Evolutionary conservation across 92 coral and sea anemone genomes (phyloP).

Genomic region (Epizoanthus fatuus): DNA sequence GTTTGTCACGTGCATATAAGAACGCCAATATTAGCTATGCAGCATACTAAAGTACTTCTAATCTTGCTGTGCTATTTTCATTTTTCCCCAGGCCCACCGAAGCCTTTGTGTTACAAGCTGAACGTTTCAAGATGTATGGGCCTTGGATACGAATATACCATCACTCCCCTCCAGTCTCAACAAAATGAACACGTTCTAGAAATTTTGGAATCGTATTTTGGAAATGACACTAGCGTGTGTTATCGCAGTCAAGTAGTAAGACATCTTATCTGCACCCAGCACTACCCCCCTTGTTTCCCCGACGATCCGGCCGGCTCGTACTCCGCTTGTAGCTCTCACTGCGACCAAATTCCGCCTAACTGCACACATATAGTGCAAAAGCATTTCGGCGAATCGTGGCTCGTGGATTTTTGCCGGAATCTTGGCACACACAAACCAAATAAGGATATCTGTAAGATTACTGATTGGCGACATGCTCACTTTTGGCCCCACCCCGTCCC

Average conservation of each 20-base stretch:
- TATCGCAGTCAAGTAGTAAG: background rate
- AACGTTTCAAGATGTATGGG: conserved; percentile 60
- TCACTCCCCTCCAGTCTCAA: background rate
- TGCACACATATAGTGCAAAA: conserved; percentile 27
- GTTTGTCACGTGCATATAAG: too few relatives aligned
- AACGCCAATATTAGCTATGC: too few relatives aligned
- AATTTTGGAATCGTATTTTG: background rate
- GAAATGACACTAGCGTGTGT: background rate
- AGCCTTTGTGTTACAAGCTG: conserved; percentile 64
- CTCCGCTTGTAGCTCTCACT: conserved; percentile 77
- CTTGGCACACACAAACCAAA: background rate
- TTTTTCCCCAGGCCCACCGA: conserved; percentile 53
- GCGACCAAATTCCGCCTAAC: conserved; percentile 42
- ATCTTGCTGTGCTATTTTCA: background rate
- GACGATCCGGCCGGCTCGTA: conserved; percentile 57
- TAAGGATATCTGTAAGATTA: conserved; percentile 5
- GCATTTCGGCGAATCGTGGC: background rate
- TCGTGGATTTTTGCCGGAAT: background rate
- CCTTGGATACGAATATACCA: conserved; percentile 73
- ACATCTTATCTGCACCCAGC: conserved; percentile 68
- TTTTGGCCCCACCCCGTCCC: conserved; percentile 14
- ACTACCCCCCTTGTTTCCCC: conserved; percentile 77
- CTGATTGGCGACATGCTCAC: conserved; percentile 25
- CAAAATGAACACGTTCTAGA: background rate
- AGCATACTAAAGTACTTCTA: too few relatives aligned